These are phyloP conservation scores for Saturnia pavonia DNA, from an alignment of 2,888 invertebrate species.

Conservation along the genomic window DNA sequence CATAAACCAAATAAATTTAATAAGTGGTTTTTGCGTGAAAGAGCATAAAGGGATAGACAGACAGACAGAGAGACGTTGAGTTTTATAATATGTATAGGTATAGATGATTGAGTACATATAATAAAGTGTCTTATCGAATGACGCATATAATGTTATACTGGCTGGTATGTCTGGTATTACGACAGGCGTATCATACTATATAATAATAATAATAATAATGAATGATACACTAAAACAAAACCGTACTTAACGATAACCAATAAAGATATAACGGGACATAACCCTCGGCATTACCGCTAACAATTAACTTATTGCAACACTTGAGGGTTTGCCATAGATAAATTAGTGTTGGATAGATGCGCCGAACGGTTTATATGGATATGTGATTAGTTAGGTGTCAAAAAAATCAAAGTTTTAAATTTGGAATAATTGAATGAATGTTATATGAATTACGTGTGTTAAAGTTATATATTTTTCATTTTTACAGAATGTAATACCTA, in stretches of 20 bases:
- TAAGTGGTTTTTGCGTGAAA: too few relatives aligned
- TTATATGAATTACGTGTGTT: too few relatives aligned
- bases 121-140: not conserved
- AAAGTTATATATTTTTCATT: too few relatives aligned
- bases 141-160: constrained; percentile 7
- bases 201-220: constrained; percentile 40
- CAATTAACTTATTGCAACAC: constrained; percentile 76
- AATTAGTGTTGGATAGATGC: constrained; percentile 21
- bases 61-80: too few relatives aligned
- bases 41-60: too few relatives aligned
- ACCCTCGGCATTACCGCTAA: constrained; percentile 51
- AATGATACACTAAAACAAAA: constrained; percentile 63
- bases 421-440: too few relatives aligned
- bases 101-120: too few relatives aligned
- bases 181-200: constrained; percentile 22
- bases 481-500: too few relatives aligned
- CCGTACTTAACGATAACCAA: constrained; percentile 61
- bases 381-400: too few relatives aligned
- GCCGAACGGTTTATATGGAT: not conserved
- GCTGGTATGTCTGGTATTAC: not conserved
- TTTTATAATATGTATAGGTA: too few relatives aligned
- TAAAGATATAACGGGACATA: constrained; percentile 50
- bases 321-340: constrained; percentile 55
- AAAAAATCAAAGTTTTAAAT: too few relatives aligned
- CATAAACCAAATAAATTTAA: too few relatives aligned